These are phyloP conservation scores for Urechis unicinctus DNA, from an alignment of 2,888 invertebrate genomes.

Conservation along the genomic window DNA sequence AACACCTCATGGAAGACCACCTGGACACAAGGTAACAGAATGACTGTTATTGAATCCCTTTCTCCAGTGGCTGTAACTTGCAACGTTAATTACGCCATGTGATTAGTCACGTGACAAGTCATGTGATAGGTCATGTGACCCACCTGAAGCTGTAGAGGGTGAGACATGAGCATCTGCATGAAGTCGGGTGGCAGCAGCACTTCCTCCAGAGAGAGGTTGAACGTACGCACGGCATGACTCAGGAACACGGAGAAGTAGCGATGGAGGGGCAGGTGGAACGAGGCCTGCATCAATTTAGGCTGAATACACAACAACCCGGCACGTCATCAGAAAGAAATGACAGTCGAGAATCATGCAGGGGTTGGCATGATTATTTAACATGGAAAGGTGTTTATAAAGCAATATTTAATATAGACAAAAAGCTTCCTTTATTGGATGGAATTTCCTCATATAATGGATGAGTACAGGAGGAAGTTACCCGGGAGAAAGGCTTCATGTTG, in stretches of 20 bases:
- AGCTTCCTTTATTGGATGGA: no score
- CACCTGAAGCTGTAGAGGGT: conserved; percentile 88
- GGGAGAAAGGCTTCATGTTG: background rate
- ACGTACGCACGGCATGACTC: conserved; percentile 65
- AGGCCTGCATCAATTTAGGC: conserved; percentile 62
- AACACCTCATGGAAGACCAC: conserved; percentile 92
- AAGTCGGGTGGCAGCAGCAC: conserved; percentile 70
- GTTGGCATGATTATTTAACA: no score
- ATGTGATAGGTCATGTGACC: conserved; percentile 21
- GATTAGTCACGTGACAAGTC: no score
- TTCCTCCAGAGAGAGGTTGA: conserved; percentile 65
- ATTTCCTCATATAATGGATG: no score
- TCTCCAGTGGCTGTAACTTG: no score
- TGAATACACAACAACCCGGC: no score
- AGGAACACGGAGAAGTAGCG: conserved; percentile 84
- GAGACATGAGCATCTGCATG: conserved; percentile 65
- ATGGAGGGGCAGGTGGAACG: conserved; percentile 94
- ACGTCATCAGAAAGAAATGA: no score
- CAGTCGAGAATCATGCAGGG: no score
- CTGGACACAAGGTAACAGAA: conserved; percentile 53
- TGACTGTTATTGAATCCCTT: background rate
- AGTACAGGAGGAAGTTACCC: no score
- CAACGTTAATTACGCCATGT: background rate
- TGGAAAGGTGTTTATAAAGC: no score
- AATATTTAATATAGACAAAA: no score